A percentile compares a stretch with the other conserved stretches of the same genome.
phyloP scores from a whole-genome alignment of 2,888 invertebrate genomes.

The Lepidonotus clava region DNA sequence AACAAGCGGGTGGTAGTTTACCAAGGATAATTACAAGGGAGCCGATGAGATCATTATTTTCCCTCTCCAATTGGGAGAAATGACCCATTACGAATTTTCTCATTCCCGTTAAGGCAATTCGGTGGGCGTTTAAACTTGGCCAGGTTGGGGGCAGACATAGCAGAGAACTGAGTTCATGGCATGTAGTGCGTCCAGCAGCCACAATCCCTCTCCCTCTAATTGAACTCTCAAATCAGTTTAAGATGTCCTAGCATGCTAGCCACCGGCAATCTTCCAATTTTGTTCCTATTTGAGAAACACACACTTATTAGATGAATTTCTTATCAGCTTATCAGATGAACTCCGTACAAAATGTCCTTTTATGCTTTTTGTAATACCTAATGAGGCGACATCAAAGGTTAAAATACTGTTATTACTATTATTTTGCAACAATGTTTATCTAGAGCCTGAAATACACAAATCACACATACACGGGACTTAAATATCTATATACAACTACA shows the following conservation, averaged over 20 bases:
- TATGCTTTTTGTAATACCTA: not conserved
- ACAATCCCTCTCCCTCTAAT: not conserved
- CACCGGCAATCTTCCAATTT: not conserved
- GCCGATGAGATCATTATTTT: too few species aligned
- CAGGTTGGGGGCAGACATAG: too few species aligned
- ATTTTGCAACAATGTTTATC: too few species aligned
- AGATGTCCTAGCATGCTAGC: not conserved
- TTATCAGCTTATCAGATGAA: not conserved
- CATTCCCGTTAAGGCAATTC: too few species aligned
- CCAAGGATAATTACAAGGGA: not conserved
- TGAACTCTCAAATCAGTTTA: constrained; percentile 6
- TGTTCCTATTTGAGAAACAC: not conserved
- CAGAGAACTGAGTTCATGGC: not conserved
- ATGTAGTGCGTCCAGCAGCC: not conserved
- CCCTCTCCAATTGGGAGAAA: too few species aligned
- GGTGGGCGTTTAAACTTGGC: too few species aligned
- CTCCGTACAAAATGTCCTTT: not conserved
- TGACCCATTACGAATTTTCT: too few species aligned
- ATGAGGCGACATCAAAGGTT: too few species aligned
- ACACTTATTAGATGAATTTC: not conserved
- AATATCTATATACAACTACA: too few species aligned
- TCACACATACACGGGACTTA: too few species aligned
- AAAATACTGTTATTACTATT: too few species aligned
- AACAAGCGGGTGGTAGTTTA: not conserved
- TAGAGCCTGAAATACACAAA: too few species aligned